A percentile compares a stretch with the other conserved stretches of the same genome.
These are phyloP conservation scores for Acanthaster planci DNA, from an alignment of 35 echinoderm and acorn worm species.

Conservation along the genomic window DNA sequence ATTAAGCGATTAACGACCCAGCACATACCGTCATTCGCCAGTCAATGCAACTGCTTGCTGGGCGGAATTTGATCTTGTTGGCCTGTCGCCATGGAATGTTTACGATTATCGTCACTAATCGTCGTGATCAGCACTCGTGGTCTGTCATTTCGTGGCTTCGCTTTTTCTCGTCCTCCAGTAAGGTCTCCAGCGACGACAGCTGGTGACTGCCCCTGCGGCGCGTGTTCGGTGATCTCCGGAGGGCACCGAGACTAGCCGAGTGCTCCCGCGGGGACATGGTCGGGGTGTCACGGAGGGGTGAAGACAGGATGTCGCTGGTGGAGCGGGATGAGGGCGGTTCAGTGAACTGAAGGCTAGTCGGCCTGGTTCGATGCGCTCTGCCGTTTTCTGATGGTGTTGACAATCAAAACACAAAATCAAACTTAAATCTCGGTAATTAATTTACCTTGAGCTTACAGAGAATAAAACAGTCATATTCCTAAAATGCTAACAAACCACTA, in stretches of 20 bases:
- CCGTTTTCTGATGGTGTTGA: background rate
- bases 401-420: background rate
- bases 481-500: too few species aligned
- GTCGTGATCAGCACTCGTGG: background rate
- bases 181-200: background rate
- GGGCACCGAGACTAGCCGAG: slow-evolving; percentile 12
- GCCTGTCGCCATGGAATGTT: too few species aligned
- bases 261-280: slow-evolving; percentile 14
- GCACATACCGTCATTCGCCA: too few species aligned
- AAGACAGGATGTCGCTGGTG: background rate
- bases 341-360: slow-evolving; percentile 5
- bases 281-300: background rate
- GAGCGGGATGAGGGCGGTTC: background rate
- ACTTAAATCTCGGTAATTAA: background rate
- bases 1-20: too few species aligned
- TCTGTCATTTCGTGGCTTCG: slow-evolving; percentile 15
- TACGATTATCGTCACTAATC: too few species aligned
- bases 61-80: too few species aligned
- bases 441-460: too few species aligned
- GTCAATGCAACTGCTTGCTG: too few species aligned
- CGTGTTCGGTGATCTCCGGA: slow-evolving; percentile 17
- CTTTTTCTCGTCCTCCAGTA: slow-evolving; percentile 3
- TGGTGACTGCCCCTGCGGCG: background rate
- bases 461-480: too few species aligned
- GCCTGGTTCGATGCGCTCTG: background rate